phyloP scores from a whole-genome alignment of 1,140 invertebrate genomes.

The Neodiprion pinetum region DNA sequence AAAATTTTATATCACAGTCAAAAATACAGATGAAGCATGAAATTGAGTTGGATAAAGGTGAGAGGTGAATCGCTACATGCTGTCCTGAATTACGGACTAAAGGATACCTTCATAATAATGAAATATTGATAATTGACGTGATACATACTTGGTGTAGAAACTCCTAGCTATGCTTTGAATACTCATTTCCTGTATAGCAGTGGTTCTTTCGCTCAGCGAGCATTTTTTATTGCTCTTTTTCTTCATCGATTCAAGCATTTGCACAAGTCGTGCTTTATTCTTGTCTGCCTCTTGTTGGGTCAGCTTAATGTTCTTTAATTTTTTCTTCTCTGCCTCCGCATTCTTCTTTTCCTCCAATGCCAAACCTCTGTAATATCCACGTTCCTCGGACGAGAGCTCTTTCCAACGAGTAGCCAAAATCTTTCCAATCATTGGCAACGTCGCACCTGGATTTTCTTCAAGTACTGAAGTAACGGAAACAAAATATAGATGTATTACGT shows the following conservation, averaged over 20 bases:
- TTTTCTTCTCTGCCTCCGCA: slow-evolving; percentile 20
- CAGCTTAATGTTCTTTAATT: slow-evolving; percentile 15
- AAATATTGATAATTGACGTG: neutral
- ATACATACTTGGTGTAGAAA: slow-evolving; percentile 30
- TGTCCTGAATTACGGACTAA: slow-evolving; percentile 20
- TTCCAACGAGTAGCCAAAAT: slow-evolving; percentile 55
- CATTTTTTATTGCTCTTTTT: slow-evolving; percentile 30
- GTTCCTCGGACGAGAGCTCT: slow-evolving; percentile 52
- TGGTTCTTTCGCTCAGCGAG: slow-evolving; percentile 36
- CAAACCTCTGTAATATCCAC: slow-evolving; percentile 55
- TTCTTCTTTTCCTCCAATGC: slow-evolving; percentile 30
- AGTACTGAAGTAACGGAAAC: slow-evolving; percentile 39
- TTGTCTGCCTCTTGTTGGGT: slow-evolving; percentile 20
- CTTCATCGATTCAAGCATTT: slow-evolving; percentile 45
- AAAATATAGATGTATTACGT: slow-evolving; percentile 1
- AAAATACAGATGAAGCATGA: no score
- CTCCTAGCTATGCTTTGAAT: slow-evolving; percentile 30
- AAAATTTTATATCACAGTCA: no score
- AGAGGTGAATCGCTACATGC: slow-evolving; percentile 20
- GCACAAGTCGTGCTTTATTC: slow-evolving; percentile 40
- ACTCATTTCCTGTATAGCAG: slow-evolving; percentile 37
- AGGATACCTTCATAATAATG: slow-evolving; percentile 1
- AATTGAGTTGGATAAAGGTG: neutral
- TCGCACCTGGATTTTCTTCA: slow-evolving; percentile 49
- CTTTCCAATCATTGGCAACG: slow-evolving; percentile 52